Evolutionary conservation across 2,113 vertebrate genomes (phyloP).

Genomic region (Tretioscincus oriximinensis): DNA sequence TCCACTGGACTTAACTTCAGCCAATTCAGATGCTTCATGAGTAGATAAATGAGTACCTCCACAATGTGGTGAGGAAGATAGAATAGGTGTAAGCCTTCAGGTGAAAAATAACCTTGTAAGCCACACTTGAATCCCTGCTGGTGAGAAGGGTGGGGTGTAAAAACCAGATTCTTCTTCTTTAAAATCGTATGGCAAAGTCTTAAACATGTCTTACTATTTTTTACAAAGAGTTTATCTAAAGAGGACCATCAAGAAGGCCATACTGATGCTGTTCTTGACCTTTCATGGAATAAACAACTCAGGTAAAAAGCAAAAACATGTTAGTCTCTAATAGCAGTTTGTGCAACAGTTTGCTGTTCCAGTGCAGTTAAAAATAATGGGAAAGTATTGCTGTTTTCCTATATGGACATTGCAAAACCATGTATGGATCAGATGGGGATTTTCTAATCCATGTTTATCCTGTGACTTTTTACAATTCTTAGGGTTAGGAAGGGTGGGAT

Average conservation of each 20-base stretch:
- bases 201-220: conserved; percentile 23
- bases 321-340: neutral
- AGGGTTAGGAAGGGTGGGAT: no score
- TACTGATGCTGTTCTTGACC: conserved; percentile 88
- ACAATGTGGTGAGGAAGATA: no score
- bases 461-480: neutral
- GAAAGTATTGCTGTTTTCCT: neutral
- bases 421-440: neutral
- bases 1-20: no score
- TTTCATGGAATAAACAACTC: conserved; percentile 93
- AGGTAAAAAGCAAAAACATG: conserved; percentile 71
- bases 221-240: conserved; percentile 71
- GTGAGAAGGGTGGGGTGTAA: no score
- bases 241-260: conserved; percentile 80
- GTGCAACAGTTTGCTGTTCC: neutral
- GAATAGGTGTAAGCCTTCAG: no score
- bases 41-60: no score
- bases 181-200: neutral
- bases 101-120: no score
- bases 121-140: no score
- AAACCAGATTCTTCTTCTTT: neutral
- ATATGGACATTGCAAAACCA: neutral
- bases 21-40: no score
- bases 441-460: neutral
- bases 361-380: neutral